These are phyloP conservation scores for Equus przewalskii DNA, from an alignment of 2,113 vertebrate genomes.

Conservation along the genomic window DNA sequence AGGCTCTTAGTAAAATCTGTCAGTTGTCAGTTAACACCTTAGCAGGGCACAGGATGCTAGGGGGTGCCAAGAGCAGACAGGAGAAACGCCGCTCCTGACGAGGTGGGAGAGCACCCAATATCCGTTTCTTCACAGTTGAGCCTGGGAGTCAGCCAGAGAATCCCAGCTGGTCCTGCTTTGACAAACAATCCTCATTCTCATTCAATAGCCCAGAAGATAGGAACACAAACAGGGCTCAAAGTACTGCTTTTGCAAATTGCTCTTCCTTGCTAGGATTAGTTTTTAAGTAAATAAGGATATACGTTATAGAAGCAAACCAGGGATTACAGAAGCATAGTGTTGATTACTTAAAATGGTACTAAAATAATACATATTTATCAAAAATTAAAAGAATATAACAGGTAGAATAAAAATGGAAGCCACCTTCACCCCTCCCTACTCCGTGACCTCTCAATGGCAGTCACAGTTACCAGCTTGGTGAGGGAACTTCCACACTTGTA, in stretches of 20 bases:
- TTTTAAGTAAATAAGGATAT: conserved; percentile 62
- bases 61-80: conserved; percentile 79
- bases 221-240: conserved; percentile 71
- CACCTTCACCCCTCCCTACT: neutral
- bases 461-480: neutral
- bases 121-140: conserved; percentile 77
- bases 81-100: conserved; percentile 70
- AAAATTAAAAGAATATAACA: conserved; percentile 17
- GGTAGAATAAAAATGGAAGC: neutral
- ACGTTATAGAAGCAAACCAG: conserved; percentile 51
- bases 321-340: neutral
- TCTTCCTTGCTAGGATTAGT: conserved; percentile 59
- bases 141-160: conserved; percentile 81
- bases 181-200: conserved; percentile 79
- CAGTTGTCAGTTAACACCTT: conserved; percentile 85
- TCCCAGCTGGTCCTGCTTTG: conserved; percentile 81
- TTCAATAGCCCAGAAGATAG: conserved; percentile 66
- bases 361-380: neutral
- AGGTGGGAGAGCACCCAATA: conserved; percentile 82
- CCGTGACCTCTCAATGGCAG: neutral
- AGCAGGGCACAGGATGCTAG: conserved; percentile 80
- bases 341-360: conserved; percentile 33
- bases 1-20: conserved; percentile 78
- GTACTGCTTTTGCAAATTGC: conserved; percentile 62
- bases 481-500: neutral